Evolutionary conservation across 2,113 vertebrate species (phyloP).

Genomic region (Percina caprodes): DNA sequence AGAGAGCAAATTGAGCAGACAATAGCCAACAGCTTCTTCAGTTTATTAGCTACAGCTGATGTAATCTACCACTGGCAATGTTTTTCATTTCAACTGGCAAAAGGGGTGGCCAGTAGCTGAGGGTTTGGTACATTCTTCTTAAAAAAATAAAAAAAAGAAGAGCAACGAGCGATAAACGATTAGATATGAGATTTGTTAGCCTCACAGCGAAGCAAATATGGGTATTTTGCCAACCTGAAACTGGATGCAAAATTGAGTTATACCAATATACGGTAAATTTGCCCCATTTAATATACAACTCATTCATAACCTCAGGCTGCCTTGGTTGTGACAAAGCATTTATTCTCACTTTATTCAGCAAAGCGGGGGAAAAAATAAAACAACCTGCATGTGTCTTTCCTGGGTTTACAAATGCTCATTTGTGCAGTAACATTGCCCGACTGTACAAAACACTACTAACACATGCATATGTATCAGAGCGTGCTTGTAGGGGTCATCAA

Average conservation of each 20-base stretch:
- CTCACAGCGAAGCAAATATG: not conserved
- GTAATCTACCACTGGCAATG: not conserved
- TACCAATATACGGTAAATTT: not conserved
- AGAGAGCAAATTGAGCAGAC: not conserved
- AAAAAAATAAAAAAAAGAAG: not conserved
- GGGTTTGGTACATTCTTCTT: not conserved
- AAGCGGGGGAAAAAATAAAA: not conserved
- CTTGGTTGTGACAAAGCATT: slow-evolving; percentile 36
- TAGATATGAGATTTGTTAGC: not conserved
- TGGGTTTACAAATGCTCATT: slow-evolving; percentile 61
- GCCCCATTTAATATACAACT: slow-evolving; percentile 12
- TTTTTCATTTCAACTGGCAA: not conserved
- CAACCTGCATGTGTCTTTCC: slow-evolving; percentile 32
- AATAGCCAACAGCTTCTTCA: not conserved
- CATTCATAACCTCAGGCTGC: not conserved
- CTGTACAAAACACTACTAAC: slow-evolving; percentile 45
- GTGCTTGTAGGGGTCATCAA: slow-evolving; percentile 52
- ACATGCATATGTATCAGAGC: slow-evolving; percentile 74
- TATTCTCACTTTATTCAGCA: slow-evolving; percentile 34
- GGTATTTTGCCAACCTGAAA: not conserved
- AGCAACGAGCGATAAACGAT: not conserved
- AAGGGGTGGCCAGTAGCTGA: not conserved
- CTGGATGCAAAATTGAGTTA: not conserved
- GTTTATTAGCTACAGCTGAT: not conserved
- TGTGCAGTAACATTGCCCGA: slow-evolving; percentile 62